Evolutionary conservation across 1,140 invertebrate species (phyloP).

Genomic region (Cyclina sinensis): DNA sequence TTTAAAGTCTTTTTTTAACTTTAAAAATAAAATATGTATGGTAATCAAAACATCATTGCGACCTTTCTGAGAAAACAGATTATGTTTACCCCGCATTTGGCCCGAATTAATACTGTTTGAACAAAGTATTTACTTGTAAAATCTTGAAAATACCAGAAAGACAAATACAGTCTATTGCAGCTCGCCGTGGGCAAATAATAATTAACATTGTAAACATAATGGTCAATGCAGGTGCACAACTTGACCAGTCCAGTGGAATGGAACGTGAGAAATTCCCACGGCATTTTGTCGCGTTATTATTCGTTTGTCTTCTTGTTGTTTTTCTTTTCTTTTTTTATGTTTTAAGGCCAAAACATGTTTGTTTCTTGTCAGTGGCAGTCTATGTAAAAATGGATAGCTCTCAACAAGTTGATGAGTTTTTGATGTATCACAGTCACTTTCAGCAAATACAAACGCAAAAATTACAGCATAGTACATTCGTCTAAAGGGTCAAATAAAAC

Average conservation of each 20-base stretch:
- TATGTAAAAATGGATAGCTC: too few species aligned
- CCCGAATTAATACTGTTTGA: slow-evolving; percentile 56
- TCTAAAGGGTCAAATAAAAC: too few species aligned
- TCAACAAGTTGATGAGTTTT: too few species aligned
- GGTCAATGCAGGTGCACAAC: slow-evolving; percentile 52
- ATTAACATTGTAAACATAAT: slow-evolving; percentile 54
- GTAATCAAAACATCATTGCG: too few species aligned
- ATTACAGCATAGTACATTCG: too few species aligned
- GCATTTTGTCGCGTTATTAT: slow-evolving; percentile 15
- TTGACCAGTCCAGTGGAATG: slow-evolving; percentile 38
- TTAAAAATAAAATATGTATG: too few species aligned
- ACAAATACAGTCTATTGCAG: slow-evolving; percentile 49
- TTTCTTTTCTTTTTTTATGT: neutral
- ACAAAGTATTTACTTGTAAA: slow-evolving; percentile 44
- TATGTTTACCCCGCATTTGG: neutral
- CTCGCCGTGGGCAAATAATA: slow-evolving; percentile 55
- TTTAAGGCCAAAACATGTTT: neutral
- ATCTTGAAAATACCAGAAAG: slow-evolving; percentile 8
- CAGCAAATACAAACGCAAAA: too few species aligned
- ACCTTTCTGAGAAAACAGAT: neutral
- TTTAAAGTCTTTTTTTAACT: too few species aligned
- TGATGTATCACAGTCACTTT: too few species aligned
- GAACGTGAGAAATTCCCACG: slow-evolving; percentile 41
- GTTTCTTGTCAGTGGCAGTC: too few species aligned
- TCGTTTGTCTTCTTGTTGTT: too few species aligned